A percentile compares a stretch with the other conserved stretches of the same genome.
Conservation (phyloP, 2,888 invertebrate genomes). For the Drosophila picticornis region DNA sequence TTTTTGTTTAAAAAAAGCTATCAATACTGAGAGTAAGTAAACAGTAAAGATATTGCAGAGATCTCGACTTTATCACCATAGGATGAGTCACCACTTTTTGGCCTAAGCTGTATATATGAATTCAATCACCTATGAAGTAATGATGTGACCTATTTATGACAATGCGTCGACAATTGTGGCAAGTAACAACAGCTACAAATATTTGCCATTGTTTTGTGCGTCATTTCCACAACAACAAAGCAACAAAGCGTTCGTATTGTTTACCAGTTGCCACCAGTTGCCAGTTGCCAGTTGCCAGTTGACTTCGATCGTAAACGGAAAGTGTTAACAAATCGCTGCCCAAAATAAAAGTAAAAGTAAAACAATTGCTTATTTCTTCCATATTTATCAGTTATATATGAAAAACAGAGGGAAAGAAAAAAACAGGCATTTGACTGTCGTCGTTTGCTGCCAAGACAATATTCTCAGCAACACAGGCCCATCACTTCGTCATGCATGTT, state of each 20-base stretch:
- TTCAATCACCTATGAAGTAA: background rate
- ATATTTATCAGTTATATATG: slow-evolving; percentile 13
- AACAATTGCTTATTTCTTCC: slow-evolving; percentile 7
- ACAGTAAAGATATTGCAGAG: background rate
- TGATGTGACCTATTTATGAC: slow-evolving; percentile 8
- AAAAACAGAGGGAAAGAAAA: background rate
- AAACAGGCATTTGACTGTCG: background rate
- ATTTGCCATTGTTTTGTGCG: slow-evolving; percentile 31
- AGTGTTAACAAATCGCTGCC: slow-evolving; percentile 47
- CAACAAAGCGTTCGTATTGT: slow-evolving; percentile 63
- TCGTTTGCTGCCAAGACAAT: background rate
- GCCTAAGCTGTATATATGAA: background rate
- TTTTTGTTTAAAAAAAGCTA: too few species aligned
- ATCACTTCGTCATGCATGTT: slow-evolving; percentile 56
- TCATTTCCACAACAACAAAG: slow-evolving; percentile 47
- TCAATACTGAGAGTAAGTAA: too few species aligned
- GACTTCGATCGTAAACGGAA: slow-evolving; percentile 29
- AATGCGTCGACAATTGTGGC: slow-evolving; percentile 28
- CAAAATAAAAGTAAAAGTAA: slow-evolving; percentile 47
- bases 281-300: background rate
- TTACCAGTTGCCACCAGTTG: background rate
- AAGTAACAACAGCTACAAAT: slow-evolving; percentile 33
- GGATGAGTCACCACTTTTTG: background rate
- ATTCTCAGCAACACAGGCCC: slow-evolving; percentile 5
- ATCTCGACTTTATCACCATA: background rate